Evolutionary conservation across 92 coral and sea anemone species (phyloP).

Genomic region (Diadumene lineata): DNA sequence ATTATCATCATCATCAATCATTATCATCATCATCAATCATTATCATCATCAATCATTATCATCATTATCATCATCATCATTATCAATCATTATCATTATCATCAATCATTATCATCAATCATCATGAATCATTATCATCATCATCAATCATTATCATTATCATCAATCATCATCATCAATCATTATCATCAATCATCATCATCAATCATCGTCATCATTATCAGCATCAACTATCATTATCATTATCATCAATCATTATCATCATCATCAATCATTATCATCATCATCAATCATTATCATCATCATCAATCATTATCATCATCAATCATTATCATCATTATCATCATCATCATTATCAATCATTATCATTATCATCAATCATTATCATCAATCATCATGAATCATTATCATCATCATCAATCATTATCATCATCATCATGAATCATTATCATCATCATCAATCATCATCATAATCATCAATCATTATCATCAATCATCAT

Average conservation of each 20-base stretch:
- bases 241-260: not conserved
- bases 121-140: not conserved
- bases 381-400: not conserved
- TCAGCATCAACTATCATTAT: not conserved
- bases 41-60: no score
- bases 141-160: not conserved
- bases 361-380: not conserved
- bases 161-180: not conserved
- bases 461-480: not conserved
- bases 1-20: not conserved
- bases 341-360: not conserved
- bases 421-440: not conserved
- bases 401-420: not conserved
- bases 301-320: not conserved
- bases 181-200: not conserved
- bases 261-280: constrained; percentile 7
- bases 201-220: not conserved
- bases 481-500: not conserved
- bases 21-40: not conserved
- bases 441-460: not conserved
- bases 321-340: not conserved
- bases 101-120: not conserved
- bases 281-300: not conserved
- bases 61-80: not conserved
- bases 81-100: not conserved